A percentile compares a stretch with the other conserved stretches of the same genome.
Conservation (phyloP, 2,113 vertebrate species). For the Rhynchomys soricoides region DNA sequence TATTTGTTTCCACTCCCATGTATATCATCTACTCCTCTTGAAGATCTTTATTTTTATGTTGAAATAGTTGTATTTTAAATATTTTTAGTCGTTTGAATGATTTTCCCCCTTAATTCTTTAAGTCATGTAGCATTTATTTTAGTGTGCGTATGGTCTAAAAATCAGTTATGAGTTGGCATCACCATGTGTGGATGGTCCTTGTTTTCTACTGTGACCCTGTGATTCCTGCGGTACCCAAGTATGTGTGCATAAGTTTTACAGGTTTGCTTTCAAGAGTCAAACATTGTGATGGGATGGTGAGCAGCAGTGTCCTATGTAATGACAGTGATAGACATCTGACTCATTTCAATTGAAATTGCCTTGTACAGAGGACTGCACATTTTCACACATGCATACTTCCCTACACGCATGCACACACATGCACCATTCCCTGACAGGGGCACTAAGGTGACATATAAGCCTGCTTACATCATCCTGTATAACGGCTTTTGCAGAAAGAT, state of each 20-base stretch:
- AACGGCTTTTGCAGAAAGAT: conserved; percentile 41
- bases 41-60: conserved; percentile 26
- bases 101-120: not conserved
- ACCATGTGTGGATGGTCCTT: not conserved
- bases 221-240: not conserved
- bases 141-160: not conserved
- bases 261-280: not conserved
- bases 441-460: not conserved
- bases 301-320: not conserved
- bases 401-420: not conserved
- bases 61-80: conserved; percentile 34
- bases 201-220: not conserved
- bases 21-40: not conserved
- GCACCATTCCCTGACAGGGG: not conserved
- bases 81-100: not conserved
- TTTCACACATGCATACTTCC: not conserved
- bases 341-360: conserved; percentile 38
- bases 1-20: conserved; percentile 31
- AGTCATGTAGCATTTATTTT: conserved; percentile 26
- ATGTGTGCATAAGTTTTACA: conserved; percentile 33
- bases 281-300: not conserved
- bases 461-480: not conserved
- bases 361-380: not conserved
- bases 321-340: not conserved
- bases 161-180: not conserved